Base-by-base conservation (phyloP, 2,113 vertebrate species). In the Ceyx melanurus region DNA sequence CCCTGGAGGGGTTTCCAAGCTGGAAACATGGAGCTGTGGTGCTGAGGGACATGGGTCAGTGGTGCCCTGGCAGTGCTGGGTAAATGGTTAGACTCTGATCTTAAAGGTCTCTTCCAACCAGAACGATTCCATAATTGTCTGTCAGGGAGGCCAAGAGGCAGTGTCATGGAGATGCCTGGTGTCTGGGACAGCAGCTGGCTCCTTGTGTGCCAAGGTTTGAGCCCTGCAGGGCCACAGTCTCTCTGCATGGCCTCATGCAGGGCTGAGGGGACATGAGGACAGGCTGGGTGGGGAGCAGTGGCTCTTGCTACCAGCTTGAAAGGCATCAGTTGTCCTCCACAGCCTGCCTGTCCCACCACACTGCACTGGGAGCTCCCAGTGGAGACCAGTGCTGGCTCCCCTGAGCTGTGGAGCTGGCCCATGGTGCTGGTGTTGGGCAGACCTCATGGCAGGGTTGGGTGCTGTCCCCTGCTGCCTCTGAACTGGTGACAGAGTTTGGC, bases 391-490 rank as follows among this genome's bases (percentile, higher is more conserved):
- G 42, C 23, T 42, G 0, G 13, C 40, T 60, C 19, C 13, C 64
- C 25, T 0, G 8, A 56, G 25, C 57, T 18, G 40, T 18, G 14
- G 37, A 13, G 8, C 5, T 0, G 6, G 2, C 5, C n/a, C 37
- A 23, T 22, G 21, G 31, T 3, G 5, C 40, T 42, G 56, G 45
- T 1, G 1, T 14, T 25, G 45, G 7, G 10, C 2, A 1, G n/a
- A 17, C 31, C 5, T 0, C 11, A 5, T 1, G 6, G 48, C 29
- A 8, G 31, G 33, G 15, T 4, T 11, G 2, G 31, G 35, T 2
- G 4, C 62, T 3, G 1, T 33, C 53, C 43, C 8, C 2, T 1
- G 1, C 23, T 3, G 1, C 22, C 43, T 2, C 3, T 10, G 67
- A 10, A 10, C 33, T 4, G 7, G 37, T 8, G 29, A 0, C 4